phyloP scores from a whole-genome alignment of 2,113 vertebrate genomes.

The Caranx melampygus region DNA sequence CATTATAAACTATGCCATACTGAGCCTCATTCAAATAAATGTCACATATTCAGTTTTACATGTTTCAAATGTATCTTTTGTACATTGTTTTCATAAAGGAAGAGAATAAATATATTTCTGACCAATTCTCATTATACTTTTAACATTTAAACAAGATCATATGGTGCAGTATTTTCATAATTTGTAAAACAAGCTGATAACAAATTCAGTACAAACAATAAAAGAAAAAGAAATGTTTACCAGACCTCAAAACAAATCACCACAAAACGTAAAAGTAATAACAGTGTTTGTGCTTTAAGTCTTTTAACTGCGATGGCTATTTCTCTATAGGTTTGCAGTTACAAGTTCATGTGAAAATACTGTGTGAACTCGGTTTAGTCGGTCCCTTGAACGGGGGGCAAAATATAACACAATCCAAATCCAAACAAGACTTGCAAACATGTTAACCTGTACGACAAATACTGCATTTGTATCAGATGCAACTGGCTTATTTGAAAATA shows the following conservation, averaged over 20 bases:
- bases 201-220: constrained; percentile 75
- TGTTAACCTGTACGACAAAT: constrained; percentile 49
- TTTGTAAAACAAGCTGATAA: constrained; percentile 76
- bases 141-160: constrained; percentile 82
- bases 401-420: constrained; percentile 56
- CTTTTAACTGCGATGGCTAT: constrained; percentile 81
- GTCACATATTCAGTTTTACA: constrained; percentile 80
- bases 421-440: constrained; percentile 44
- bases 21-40: constrained; percentile 82
- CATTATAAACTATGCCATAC: constrained; percentile 85
- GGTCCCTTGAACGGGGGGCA: constrained; percentile 29
- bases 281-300: constrained; percentile 82
- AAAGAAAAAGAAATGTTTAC: constrained; percentile 55
- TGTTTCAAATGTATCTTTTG: constrained; percentile 78
- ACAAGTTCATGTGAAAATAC: constrained; percentile 70
- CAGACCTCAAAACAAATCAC: constrained; percentile 70
- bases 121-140: constrained; percentile 78
- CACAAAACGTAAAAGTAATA: constrained; percentile 64
- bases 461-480: constrained; percentile 62
- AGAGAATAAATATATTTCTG: constrained; percentile 81
- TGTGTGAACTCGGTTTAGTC: constrained; percentile 52
- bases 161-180: constrained; percentile 80
- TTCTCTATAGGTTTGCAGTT: constrained; percentile 75
- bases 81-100: constrained; percentile 81
- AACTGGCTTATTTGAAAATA: constrained; percentile 63